Base-by-base conservation (phyloP, 2,113 vertebrate species). In the Rhinichthys klamathensis region DNA sequence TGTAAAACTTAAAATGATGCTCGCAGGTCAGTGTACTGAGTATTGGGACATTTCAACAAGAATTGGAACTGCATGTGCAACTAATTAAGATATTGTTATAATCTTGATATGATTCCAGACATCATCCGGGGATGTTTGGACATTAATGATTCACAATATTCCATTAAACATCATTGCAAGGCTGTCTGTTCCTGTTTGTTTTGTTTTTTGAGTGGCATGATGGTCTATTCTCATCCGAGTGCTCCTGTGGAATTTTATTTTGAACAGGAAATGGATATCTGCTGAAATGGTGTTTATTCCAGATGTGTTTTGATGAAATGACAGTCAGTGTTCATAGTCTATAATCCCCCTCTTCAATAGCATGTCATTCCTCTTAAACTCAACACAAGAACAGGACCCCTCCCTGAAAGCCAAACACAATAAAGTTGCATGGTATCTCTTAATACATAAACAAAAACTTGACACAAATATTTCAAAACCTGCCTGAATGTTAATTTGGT, bases 151-250 rank as follows among this genome's bases (percentile, higher is more conserved):
- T 94, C 91, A 91, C 90, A 77, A 87, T 93, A 93, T 93, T 93
- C 92, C 93, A 95, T 95, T 95, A 95, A 95, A 93, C 93, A 92
- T 93, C 90, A 91, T 93, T 94, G 90, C 93, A 94, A 94, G 92
- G 91, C 93, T 93, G 90, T 90, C 88, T 90, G 92, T 93, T 94
- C 93, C 93, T 75, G 93, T 93, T 94, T 93, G 91, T 92, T 93
- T 90, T 94, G 94, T 93, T 80, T 88, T 60, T 23, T 67, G 18
- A 85, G 9, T 85, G 91, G 92, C 91, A 92, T 93, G 92, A 58
- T 72, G 85, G 80, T 89, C 21, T 78, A 10, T 46, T 77, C 41
- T 65, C 18, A 10, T 61, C 10, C 2, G 30, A 75, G 11, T 73
- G 21, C 32, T 69, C 18, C 54, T 46, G 4, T 79, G 81, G 81